These are phyloP conservation scores for Chlorocebus sabaeus DNA, from an alignment of 2,113 vertebrate genomes.

Conservation along the genomic window DNA sequence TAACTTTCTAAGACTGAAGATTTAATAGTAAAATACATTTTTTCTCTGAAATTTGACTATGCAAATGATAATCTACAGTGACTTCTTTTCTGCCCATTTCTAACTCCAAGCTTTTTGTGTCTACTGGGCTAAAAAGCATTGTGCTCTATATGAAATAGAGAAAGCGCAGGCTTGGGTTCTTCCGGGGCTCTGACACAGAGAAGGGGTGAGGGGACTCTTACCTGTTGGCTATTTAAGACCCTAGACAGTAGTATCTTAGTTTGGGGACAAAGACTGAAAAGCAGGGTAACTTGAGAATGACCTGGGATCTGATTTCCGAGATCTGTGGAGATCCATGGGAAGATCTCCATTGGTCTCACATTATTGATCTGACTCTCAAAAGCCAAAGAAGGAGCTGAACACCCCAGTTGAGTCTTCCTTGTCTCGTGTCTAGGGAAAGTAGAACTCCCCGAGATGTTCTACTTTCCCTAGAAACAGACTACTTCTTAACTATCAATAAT, in stretches of 20 bases:
- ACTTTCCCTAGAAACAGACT: not conserved
- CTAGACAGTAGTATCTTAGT: not conserved
- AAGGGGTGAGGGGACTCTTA: not conserved
- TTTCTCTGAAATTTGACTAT: not conserved
- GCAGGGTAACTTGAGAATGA: not conserved
- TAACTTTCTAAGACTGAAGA: not conserved
- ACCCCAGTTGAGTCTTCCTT: not conserved
- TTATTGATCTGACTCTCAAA: not conserved
- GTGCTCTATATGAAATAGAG: not conserved
- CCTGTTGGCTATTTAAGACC: not conserved
- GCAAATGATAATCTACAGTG: not conserved
- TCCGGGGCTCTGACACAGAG: not conserved
- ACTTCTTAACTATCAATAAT: not conserved
- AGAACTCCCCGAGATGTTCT: not conserved
- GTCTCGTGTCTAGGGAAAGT: not conserved
- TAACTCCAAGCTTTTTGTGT: not conserved
- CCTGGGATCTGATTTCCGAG: not conserved
- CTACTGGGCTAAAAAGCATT: not conserved
- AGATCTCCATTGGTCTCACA: not conserved
- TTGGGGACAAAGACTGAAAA: not conserved
- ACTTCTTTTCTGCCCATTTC: not conserved
- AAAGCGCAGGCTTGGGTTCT: not conserved
- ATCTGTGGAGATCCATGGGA: not conserved
- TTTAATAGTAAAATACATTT: not conserved
- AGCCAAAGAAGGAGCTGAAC: too few relatives aligned